Conservation (phyloP, 2,888 invertebrate genomes). For the Megalurothrips usitatus region DNA sequence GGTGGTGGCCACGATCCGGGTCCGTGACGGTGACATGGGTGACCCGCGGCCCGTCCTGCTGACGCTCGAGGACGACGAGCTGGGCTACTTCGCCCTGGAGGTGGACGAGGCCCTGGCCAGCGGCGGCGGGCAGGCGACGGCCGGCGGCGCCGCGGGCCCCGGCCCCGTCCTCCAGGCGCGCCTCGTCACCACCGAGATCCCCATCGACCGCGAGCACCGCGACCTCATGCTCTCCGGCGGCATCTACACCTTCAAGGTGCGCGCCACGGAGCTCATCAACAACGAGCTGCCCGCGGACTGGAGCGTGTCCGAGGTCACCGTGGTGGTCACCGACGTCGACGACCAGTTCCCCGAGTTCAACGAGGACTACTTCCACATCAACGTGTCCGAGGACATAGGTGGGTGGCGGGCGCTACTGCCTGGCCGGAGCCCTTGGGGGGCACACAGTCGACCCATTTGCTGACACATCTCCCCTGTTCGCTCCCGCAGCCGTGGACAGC, state of each 20-base stretch:
- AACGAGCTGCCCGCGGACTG: conserved; percentile 65
- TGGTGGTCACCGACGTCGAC: conserved; percentile 73
- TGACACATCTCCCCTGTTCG: conserved; percentile 15
- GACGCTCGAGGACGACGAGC: conserved; percentile 63
- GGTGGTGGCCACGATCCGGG: conserved; percentile 65
- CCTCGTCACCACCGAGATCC: conserved; percentile 57
- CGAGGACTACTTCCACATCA: conserved; percentile 58
- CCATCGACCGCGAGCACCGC: conserved; percentile 70
- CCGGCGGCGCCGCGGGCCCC: no score
- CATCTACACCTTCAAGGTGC: conserved; percentile 64
- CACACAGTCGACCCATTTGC: no score
- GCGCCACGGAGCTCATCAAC: conserved; percentile 70
- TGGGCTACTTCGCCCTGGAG: conserved; percentile 62
- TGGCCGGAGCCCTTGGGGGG: background rate
- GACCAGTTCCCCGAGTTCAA: conserved; percentile 72
- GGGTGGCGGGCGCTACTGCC: conserved; percentile 40
- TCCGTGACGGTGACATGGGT: conserved; percentile 77
- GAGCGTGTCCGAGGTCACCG: conserved; percentile 64
- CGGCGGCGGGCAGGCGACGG: conserved; percentile 43
- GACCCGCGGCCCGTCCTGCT: conserved; percentile 63
- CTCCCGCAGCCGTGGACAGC: conserved; percentile 42
- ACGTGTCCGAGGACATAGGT: conserved; percentile 72
- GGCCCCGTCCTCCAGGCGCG: conserved; percentile 32
- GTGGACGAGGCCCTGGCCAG: conserved; percentile 48
- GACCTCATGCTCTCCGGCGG: conserved; percentile 71